phyloP scores from a whole-genome alignment of 2,113 vertebrate species.

The Cercocebus atys region DNA sequence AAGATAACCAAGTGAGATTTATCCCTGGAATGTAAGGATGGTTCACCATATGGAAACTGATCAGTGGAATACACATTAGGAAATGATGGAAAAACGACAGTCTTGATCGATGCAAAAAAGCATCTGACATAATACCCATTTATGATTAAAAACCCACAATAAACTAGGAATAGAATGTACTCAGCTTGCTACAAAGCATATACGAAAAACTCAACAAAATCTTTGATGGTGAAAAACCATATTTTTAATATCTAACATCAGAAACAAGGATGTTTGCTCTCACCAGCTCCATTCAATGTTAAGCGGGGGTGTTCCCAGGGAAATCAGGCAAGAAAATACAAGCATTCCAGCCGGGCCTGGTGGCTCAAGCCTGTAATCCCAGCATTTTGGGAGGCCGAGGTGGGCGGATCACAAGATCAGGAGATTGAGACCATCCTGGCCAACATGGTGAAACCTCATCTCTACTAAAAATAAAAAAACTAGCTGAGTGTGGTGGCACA shows the following conservation, averaged over 20 bases:
- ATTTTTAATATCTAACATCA: background rate
- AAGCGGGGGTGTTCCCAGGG: background rate
- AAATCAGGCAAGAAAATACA: background rate
- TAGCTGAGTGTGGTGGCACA: too few species aligned
- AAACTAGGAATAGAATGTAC: background rate
- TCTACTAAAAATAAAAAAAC: too few species aligned
- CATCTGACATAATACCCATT: background rate
- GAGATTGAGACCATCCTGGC: too few species aligned
- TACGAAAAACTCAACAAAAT: background rate
- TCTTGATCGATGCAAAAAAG: background rate
- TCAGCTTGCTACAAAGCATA: background rate
- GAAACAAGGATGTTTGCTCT: background rate
- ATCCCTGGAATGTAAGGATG: background rate
- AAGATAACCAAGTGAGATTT: background rate
- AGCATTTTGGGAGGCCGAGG: too few species aligned
- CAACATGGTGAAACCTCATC: too few species aligned
- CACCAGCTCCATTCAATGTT: background rate
- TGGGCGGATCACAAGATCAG: too few species aligned
- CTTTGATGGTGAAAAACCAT: background rate
- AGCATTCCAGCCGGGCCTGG: too few species aligned
- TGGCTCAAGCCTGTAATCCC: too few species aligned
- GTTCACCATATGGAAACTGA: background rate
- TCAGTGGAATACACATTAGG: background rate
- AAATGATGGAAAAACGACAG: background rate
- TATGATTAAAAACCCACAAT: background rate